Base-by-base conservation (phyloP, 2,113 vertebrate species). In the Galeopterus variegatus region DNA sequence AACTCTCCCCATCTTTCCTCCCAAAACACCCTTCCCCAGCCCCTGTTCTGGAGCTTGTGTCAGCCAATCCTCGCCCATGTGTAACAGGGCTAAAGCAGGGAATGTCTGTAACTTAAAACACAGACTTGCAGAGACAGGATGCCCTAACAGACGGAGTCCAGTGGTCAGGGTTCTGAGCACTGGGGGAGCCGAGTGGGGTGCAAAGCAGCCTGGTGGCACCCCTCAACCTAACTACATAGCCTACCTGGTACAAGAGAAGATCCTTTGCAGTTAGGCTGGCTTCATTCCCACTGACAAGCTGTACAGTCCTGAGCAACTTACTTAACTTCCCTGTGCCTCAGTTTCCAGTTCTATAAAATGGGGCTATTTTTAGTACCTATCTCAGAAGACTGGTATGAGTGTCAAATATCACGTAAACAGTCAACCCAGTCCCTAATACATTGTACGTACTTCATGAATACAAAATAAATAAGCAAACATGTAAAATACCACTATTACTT, bases 401-500 rank as follows among this genome's bases (percentile, higher is more conserved):
- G 36, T 62, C 88, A 73, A 95, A 86, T 58, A 79, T 23, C 88
- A 82, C 15, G 52, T n/a, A 45, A 69, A 89, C 10, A 73, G 50
- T 60, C 23, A 86, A 73, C 58, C 4, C 14, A 17, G 21, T 26
- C 56, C 82, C n/a, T 31, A 85, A 77, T 69, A 79, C 93, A 83
- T 31, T 52, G 36, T 26, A 50, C 54, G 21, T 67, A 26, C 24
- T 90, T 86, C 85, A 41, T 33, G 67, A 73, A 93, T 31, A 73
- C 48, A 82, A 83, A 70, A 64, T 79, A 82, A 81, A 54, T 76
- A 33, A 91, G 41, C 75, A 33, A 45, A 80, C 70, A 65, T 67
- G n/a, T 54, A 82, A 93, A 60, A 48, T 8, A 79, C 54, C 64
- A 62, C 41, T 89, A 21, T 64, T 69, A 56, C 81, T 94, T 94